Evolutionary conservation across 2,888 invertebrate genomes (phyloP).

Genomic region (Malthinus flaveolus): DNA sequence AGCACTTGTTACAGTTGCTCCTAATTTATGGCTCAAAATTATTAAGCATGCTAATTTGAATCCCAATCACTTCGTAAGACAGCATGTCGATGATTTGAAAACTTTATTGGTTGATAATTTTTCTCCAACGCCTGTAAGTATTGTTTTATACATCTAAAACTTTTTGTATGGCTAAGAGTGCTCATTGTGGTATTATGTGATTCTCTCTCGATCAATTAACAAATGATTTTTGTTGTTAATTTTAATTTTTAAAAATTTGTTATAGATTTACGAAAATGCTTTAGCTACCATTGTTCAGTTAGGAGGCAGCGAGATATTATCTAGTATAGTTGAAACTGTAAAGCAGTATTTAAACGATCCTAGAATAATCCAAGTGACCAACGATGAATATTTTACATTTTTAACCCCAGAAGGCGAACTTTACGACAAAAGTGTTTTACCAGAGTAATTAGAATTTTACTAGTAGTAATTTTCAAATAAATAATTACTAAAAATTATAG

Average conservation of each 20-base stretch:
- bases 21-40: constrained; percentile 72
- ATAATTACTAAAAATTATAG: constrained; percentile 38
- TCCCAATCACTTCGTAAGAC: constrained; percentile 63
- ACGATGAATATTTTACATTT: constrained; percentile 79
- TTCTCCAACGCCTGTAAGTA: constrained; percentile 42
- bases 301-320: constrained; percentile 67
- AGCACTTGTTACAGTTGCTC: constrained; percentile 60
- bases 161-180: no score
- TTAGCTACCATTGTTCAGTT: constrained; percentile 69
- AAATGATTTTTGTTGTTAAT: constrained; percentile 14
- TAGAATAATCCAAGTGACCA: constrained; percentile 70
- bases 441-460: constrained; percentile 53
- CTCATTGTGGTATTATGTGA: no score
- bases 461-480: neutral
- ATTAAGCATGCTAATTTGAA: constrained; percentile 61
- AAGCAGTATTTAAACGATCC: constrained; percentile 65
- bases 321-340: constrained; percentile 65
- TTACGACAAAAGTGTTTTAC: constrained; percentile 84
- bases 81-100: constrained; percentile 62
- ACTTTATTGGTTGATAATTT: constrained; percentile 65
- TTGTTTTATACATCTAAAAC: constrained; percentile 7
- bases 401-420: constrained; percentile 87
- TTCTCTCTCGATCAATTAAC: neutral
- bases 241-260: constrained; percentile 10
- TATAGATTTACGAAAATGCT: constrained; percentile 68